Base-by-base conservation (phyloP, 2,888 invertebrate genomes). In the Crossocerus cetratus region DNA sequence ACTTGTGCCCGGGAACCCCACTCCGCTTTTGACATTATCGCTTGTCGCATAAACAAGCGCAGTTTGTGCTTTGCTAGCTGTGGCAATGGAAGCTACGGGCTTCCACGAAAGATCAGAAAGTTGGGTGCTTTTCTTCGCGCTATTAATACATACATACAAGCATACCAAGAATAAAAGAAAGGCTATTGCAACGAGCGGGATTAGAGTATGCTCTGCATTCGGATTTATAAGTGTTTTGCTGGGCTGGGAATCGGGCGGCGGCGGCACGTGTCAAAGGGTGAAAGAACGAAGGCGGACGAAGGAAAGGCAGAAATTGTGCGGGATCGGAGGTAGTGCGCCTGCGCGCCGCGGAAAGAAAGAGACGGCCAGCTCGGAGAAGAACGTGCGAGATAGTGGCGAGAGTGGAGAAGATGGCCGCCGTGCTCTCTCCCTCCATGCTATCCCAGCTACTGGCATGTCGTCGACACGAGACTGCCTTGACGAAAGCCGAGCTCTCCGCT, bases 201-300 rank as follows among this genome's bases (percentile, higher is more conserved):
- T 76, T 70, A 75, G 72, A 69, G 65, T 65, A 71, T 66, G 79
- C 69, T 67, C 76, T 78, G 74, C 71, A 76, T 74, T 81, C 73
- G 71, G 74, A 80, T 82, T 78, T 80, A 76, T 78, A 81, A 83
- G 83, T 81, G 80, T 83, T 82, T 84, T 72, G 80, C 76, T 77
- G 66, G 73, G 70, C 71, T 70, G 75, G 62, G 78, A 75, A 74
- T 78, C 76, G 78, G 69, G 69, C 77, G 82, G 83, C 32, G 32
- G 32, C 86, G 86, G 86, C 86, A 85, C 86, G 86, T 86, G 86
- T 86, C 86, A 86, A 86, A 85, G 86, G 84, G 78, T 80, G 74
- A 73, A 74, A 65, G 70, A 81, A 76, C 14, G 14, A 0, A 1
- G 2, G 13, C 11, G 57, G 3, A 76, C 4, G 55, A 49, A 74